Base-by-base conservation (phyloP, 2,113 vertebrate species). In the Rhinoderma darwinii region DNA sequence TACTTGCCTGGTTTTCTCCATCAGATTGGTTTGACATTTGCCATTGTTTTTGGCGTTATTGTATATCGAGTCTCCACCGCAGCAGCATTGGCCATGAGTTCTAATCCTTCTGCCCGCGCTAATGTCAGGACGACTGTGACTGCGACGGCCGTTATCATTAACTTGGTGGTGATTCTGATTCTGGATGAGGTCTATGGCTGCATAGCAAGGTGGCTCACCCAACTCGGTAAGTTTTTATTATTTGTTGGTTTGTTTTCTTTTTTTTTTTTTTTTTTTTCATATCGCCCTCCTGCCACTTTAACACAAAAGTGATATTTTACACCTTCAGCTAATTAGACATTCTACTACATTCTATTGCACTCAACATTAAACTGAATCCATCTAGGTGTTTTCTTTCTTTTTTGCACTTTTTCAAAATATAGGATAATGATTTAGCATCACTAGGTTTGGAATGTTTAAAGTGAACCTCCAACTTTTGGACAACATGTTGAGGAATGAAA, bases 21-120 rank as follows among this genome's bases (percentile, higher is more conserved):
- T 11, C 90, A 99, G 98, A 94, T 99, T 0, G 89, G 92, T 0
- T 92, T 99, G 91, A 99, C 97, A 0, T 96, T 99, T 0, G 94
- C 94, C 54, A 98, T 99, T 0, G 97, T 98, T 80, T 97, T 99
- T 0, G 98, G 97, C 0, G 96, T 99, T 84, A 96, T 99, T 89
- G 95, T 99, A 87, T 99, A 99, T 91, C 92, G 98, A 63, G 98
- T 99, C 84, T 98, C 96, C n/a, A 98, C 96, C 0, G 97, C 95
- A 0, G 96, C 97, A 0, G 97, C 97, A 0, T 90, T 99, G 84
- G 97, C 97, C 73, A 95, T 99, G 89, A 99, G 95, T 88, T 93
- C 92, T 37, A 95, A 95, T 0, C 93, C 96, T 0, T 94, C 93
- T 0, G 95, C 96, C 15, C 93, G 95, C 1, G 95, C 96, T 0